Base-by-base conservation (phyloP, 2,113 vertebrate genomes). In the Terrapene triunguis region DNA sequence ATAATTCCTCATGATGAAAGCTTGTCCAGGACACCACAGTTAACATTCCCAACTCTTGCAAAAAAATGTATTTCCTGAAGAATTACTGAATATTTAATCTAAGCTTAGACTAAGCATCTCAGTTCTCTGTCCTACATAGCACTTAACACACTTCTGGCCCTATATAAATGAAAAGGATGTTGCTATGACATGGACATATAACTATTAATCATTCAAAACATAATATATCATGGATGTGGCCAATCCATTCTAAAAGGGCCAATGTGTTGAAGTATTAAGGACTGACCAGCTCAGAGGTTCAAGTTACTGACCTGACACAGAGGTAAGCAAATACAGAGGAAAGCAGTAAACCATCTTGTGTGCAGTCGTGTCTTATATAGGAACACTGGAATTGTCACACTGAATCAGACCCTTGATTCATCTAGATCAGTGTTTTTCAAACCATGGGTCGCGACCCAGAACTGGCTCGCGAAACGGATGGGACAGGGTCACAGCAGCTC, bases 361-460 rank as follows among this genome's bases (percentile, higher is more conserved):
- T 72, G 24, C 62, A 89, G 32, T 22, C 83, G 27, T 25, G 17
- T 86, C 59, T 42, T 80, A 72, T 11, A 86, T 1, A 69, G 27
- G 14, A 84, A 0, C 8, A 57, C 0, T 0, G 25, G 82, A 10
- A 38, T 3, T 55, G 24, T 14, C 2, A 0, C 2, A 74, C 27
- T 0, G 1, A 90, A 80, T 87, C 76, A 54, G 53, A 91, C 25
- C 44, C 57, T 24, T 13, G 69, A 65, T 1, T 57, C 21, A 10
- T 53, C n/a, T 91, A 53, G 17, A 10, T 3, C 21, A 90, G 51
- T 59, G 84, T 78, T 6, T 5, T 59, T 1, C 17, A 54, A 54
- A 54, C 53, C 21, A 22, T 54, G 53, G 53, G 21, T 19, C 53
- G 8, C 21, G 8, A 54, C 19, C 8, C 53, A 54, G 19, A 54